Base-by-base conservation (phyloP, 2,113 vertebrate species). In the Oenanthe oenanthe region DNA sequence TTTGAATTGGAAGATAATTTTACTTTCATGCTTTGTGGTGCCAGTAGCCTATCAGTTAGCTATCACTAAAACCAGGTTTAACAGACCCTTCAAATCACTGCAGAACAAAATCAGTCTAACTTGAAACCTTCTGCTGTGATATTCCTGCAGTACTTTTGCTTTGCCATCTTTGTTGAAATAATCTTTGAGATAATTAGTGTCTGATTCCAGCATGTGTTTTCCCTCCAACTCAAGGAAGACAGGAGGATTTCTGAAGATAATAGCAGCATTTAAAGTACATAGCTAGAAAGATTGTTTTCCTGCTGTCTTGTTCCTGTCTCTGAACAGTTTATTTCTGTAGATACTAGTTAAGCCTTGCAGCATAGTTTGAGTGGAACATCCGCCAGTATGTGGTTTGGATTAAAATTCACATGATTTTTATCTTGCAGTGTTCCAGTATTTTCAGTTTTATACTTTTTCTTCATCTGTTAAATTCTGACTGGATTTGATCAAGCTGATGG, bases 351-450 rank as follows among this genome's bases (percentile, higher is more conserved):
- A n/a, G n/a, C 25, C 32, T 80, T 86, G 47, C 31, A 74, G 75
- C 29, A 13, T 38, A 70, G 72, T 70, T 84, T 51, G 63, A 90
- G 38, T 62, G 17, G 29, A 83, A 70, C 9, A 84, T 80, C 42
- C 0, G 0, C 63, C 18, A 0, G 20, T 58, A 71, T 88, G 63
- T 71, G 42, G 21, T 60, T 90, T 36, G 29, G 85, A 83, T 88
- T 95, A 90, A 88, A 92, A 84, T 73, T 90, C 47, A 21, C 20
- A 22, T 67, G 14, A 80, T 77, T 50, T 88, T 76, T 88, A 72
- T 77, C 58, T 70, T 80, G 17, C 5, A 28, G 7, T 18, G 18
- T 90, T 92, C 47, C 29, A n/a, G 17, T 43, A 65, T 78, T 92
- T 89, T 50, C 78, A 56, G 36, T 75, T 88, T 76, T 74, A 56